These are phyloP conservation scores for Drosophila tropicalis DNA, from an alignment of 1,140 invertebrate species.

Conservation along the genomic window DNA sequence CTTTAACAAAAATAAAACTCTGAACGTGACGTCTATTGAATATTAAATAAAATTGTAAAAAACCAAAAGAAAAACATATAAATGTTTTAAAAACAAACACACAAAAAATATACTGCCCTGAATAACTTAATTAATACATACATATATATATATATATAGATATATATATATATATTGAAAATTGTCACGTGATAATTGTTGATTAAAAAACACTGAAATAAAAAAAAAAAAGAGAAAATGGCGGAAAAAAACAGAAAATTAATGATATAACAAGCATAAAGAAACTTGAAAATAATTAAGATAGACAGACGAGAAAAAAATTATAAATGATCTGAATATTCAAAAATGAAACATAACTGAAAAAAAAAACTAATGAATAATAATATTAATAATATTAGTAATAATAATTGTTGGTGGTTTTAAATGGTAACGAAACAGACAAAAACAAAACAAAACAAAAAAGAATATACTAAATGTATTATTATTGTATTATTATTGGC, in stretches of 20 bases:
- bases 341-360: constrained; percentile 2
- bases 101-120: constrained; percentile 62
- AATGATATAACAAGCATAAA: constrained; percentile 52
- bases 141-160: constrained; percentile 26
- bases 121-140: constrained; percentile 78
- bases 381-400: constrained; percentile 50
- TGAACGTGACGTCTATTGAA: constrained; percentile 60
- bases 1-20: constrained; percentile 1
- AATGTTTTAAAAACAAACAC: constrained; percentile 74
- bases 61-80: constrained; percentile 62
- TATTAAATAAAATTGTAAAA: constrained; percentile 68
- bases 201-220: constrained; percentile 27
- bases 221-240: too few species aligned
- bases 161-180: constrained; percentile 30
- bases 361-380: constrained; percentile 37
- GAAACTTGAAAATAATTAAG: constrained; percentile 75
- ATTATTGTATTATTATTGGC: constrained; percentile 70
- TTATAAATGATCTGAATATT: constrained; percentile 22
- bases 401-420: constrained; percentile 75
- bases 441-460: not conserved
- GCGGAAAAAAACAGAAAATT: constrained; percentile 31
- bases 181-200: constrained; percentile 82
- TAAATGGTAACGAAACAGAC: constrained; percentile 11
- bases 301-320: constrained; percentile 55
- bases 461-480: constrained; percentile 50